These are phyloP conservation scores for Macrophya annulata DNA, from an alignment of 2,888 invertebrate genomes.

Conservation along the genomic window DNA sequence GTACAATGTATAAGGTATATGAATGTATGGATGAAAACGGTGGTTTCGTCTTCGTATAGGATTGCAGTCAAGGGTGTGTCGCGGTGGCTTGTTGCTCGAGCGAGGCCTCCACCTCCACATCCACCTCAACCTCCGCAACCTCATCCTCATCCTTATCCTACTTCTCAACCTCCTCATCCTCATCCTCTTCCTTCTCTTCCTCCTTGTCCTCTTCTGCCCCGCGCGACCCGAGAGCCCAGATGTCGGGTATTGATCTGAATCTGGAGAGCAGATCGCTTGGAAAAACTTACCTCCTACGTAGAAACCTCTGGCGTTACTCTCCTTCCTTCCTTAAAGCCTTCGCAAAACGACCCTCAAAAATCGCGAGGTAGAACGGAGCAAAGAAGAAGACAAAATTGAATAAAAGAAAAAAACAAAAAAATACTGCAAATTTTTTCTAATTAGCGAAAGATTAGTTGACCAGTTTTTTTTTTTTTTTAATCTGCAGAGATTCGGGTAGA, in stretches of 20 bases:
- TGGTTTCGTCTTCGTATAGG: slow-evolving; percentile 56
- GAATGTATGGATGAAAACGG: slow-evolving; percentile 9
- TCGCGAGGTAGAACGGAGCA: not conserved
- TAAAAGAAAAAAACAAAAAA: not conserved
- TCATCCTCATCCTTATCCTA: slow-evolving; percentile 59
- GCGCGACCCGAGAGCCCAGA: slow-evolving; percentile 69
- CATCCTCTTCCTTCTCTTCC: slow-evolving; percentile 58
- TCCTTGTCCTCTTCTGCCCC: slow-evolving; percentile 58
- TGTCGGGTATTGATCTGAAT: slow-evolving; percentile 78
- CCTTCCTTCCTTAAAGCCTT: not conserved
- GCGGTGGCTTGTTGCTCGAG: slow-evolving; percentile 75
- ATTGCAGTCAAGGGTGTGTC: slow-evolving; percentile 59
- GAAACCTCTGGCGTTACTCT: slow-evolving; percentile 19
- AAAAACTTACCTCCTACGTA: slow-evolving; percentile 71
- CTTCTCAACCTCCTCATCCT: slow-evolving; percentile 58
- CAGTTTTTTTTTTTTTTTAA: not conserved
- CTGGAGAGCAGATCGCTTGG: slow-evolving; percentile 75
- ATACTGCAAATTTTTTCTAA: not conserved
- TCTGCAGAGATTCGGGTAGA: not conserved
- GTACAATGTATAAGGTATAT: not conserved
- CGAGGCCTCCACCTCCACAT: slow-evolving; percentile 71
- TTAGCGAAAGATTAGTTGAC: not conserved
- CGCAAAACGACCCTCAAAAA: not conserved
- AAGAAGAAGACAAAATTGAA: not conserved
- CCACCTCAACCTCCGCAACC: slow-evolving; percentile 64